Base-by-base conservation (phyloP, 2,797 vertebrate genomes). In the Acridotheres tristis region DNA sequence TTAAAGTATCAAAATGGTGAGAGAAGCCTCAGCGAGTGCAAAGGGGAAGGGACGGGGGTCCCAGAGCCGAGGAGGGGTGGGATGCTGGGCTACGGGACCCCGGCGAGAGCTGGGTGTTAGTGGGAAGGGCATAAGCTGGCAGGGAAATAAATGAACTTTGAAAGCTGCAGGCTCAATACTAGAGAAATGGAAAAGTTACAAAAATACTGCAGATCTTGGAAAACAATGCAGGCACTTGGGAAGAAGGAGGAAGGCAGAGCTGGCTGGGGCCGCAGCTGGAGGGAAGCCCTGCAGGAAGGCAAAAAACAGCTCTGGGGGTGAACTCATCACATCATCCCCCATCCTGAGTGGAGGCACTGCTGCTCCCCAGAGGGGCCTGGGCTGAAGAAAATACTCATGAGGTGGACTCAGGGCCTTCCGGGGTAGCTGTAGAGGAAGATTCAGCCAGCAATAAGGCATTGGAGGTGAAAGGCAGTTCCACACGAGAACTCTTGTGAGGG, bases 1-100 rank as follows among this genome's bases (percentile, higher is more conserved):
- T 94, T 75, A 73, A 84, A 93, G 90, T 96, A 96, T 96, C 93
- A 95, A 96, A 96, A 96, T 73, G 92, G 95, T 94, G 94, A 94
- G 48, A 96, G 38, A 95, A 95, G 95, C 95, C 94, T 91, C 96
- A 95, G 96, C 88, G 0, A 95, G 95, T 93, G 96, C 67, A 90
- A 78, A 80, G 59, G 85, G 81, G 51, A 55, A 75, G 69, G 90
- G 47, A 57, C 0, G 0, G 59, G 69, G 80, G 55, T 95, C 92
- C 92, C 1, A 0, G 63, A 94, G 77, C 85, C 9, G 0, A 80
- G 89, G 79, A 88, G 69, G 76, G 68, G 68, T 85, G 79, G 87
- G 76, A 69, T 71, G 69, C 71, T 87, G 53, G 73, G 76, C 82
- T 78, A 42, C 1, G 1, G 83, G 90, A 88, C 86, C 78, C 87